Percentiles rank a stretch among this genome's conserved stretches.
phyloP scores from a whole-genome alignment of 2,113 vertebrate genomes.

The Plecotus auritus region DNA sequence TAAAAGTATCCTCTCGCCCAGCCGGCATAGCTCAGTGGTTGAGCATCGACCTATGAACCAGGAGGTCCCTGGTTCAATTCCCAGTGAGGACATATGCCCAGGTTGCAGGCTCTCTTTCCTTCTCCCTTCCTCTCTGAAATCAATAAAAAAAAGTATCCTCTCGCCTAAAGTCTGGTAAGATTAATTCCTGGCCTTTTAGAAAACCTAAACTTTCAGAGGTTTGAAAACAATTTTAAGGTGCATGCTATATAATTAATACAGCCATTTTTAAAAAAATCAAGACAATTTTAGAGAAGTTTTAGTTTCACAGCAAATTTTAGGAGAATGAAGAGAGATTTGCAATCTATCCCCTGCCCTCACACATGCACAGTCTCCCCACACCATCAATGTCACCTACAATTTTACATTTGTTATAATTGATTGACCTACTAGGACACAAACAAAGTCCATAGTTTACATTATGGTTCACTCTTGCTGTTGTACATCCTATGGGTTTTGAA shows the following conservation, averaged over 20 bases:
- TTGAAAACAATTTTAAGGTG: background rate
- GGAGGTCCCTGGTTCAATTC: too few species aligned
- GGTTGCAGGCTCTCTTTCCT: too few species aligned
- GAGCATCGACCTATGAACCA: too few species aligned
- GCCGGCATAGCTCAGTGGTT: too few species aligned
- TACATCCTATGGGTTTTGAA: background rate
- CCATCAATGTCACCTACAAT: background rate
- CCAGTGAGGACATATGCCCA: too few species aligned
- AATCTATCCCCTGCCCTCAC: too few species aligned
- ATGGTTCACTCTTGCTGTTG: background rate
- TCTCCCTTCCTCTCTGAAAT: too few species aligned
- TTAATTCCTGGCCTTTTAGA: background rate
- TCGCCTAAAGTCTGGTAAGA: slow-evolving; percentile 7
- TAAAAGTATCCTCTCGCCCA: background rate
- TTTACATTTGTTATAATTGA: background rate
- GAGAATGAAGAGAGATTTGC: background rate
- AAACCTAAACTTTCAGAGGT: background rate
- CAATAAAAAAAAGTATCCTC: background rate
- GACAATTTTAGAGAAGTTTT: background rate
- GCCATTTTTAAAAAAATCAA: background rate
- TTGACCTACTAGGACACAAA: too few species aligned
- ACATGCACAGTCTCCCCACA: background rate
- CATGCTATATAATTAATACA: background rate
- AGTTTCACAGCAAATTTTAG: background rate
- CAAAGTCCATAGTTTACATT: background rate